Evolutionary conservation across 1,140 invertebrate species (phyloP).

Genomic region (Lepidurus apus): DNA sequence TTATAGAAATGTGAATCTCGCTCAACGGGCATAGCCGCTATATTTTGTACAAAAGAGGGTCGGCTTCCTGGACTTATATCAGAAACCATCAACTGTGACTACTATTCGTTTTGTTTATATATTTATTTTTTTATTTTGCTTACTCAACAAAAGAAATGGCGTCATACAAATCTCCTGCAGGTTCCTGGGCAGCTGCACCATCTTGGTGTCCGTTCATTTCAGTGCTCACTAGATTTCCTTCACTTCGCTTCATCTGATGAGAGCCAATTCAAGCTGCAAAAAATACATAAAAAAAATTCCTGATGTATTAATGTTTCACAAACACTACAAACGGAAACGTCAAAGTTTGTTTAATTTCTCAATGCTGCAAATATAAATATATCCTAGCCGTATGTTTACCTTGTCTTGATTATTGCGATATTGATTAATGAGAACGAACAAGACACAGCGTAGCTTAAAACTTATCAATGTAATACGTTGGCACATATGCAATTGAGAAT

Average conservation of each 20-base stretch:
- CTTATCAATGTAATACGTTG: too few relatives aligned
- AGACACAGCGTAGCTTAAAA: too few relatives aligned
- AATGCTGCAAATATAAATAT: too few relatives aligned
- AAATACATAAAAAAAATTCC: too few relatives aligned
- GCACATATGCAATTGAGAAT: too few relatives aligned
- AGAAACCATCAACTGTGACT: not conserved
- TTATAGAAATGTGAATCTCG: conserved; percentile 46
- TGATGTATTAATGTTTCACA: too few relatives aligned
- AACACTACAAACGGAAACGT: too few relatives aligned
- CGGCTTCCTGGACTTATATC: conserved; percentile 3
- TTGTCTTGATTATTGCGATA: too few relatives aligned
- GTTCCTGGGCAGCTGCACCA: not conserved
- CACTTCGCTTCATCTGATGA: not conserved
- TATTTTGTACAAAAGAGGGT: not conserved
- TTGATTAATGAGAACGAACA: too few relatives aligned
- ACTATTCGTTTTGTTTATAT: not conserved
- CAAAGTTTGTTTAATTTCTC: too few relatives aligned
- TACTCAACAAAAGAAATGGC: conserved; percentile 2
- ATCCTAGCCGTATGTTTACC: too few relatives aligned
- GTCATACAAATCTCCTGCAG: not conserved
- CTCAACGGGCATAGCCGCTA: conserved; percentile 39
- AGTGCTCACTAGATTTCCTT: not conserved
- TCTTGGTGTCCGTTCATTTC: not conserved
- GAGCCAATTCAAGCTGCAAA: too few relatives aligned
- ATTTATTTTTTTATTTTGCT: not conserved